phyloP scores from a whole-genome alignment of 2,113 vertebrate genomes.

The Lamprotornis superbus region DNA sequence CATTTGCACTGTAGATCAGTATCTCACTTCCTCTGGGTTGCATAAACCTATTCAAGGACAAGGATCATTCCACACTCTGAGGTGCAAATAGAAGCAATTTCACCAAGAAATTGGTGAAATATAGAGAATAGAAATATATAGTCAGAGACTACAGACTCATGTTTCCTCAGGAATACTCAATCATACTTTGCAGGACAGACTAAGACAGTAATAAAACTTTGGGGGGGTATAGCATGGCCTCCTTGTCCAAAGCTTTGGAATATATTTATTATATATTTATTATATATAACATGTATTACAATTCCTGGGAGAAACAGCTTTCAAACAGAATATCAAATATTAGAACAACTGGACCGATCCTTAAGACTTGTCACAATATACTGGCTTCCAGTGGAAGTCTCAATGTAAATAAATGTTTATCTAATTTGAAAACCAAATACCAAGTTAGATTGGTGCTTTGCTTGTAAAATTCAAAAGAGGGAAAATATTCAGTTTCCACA shows the following conservation, averaged over 20 bases:
- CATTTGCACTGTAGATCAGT: background rate
- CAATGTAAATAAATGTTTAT: background rate
- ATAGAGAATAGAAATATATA: background rate
- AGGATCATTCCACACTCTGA: background rate
- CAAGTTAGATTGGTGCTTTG: background rate
- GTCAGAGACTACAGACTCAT: background rate
- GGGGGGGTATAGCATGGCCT: background rate
- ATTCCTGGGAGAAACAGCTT: background rate
- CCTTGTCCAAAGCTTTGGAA: background rate
- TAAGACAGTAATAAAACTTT: background rate
- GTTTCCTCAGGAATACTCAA: background rate
- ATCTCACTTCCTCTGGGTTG: background rate
- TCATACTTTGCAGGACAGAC: background rate
- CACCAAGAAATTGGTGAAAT: background rate
- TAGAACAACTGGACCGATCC: accelerated
- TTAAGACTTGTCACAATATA: background rate
- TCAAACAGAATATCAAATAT: background rate
- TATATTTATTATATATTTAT: background rate
- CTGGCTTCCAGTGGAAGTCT: background rate
- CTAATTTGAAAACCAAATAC: background rate
- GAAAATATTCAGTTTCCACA: background rate
- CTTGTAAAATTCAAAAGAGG: background rate
- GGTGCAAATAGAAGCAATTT: background rate
- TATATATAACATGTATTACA: background rate
- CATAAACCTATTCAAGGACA: background rate